phyloP scores from a whole-genome alignment of 2,888 invertebrate genomes.

The Coremacera marginata region DNA sequence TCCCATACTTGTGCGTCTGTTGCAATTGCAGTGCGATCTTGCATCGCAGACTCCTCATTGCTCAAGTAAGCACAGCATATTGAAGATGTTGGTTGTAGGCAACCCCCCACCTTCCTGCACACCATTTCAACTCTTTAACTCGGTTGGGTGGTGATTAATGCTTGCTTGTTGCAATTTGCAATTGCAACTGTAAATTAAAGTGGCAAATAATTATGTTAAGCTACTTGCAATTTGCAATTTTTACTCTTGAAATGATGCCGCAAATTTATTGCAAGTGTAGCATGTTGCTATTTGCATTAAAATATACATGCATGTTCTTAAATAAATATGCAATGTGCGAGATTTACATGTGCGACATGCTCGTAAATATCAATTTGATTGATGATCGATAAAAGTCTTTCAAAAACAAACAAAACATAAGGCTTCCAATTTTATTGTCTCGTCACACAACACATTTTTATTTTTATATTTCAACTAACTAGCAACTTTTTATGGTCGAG shows the following conservation, averaged over 20 bases:
- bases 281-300: neutral
- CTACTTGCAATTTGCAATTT: constrained; percentile 57
- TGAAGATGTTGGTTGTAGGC: constrained; percentile 19
- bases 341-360: neutral
- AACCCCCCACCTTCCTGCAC: constrained; percentile 18
- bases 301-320: neutral
- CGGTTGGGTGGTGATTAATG: constrained; percentile 44
- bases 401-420: neutral
- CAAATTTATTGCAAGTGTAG: constrained; percentile 47
- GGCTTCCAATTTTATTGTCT: constrained; percentile 3
- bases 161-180: constrained; percentile 46
- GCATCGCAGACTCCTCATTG: neutral
- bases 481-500: constrained; percentile 4
- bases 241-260: constrained; percentile 46
- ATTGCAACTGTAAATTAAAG: constrained; percentile 52
- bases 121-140: neutral
- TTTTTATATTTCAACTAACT: neutral
- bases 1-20: neutral
- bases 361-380: neutral
- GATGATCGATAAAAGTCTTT: neutral
- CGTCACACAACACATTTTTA: neutral
- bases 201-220: constrained; percentile 63
- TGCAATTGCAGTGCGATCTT: neutral
- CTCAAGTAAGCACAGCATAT: neutral
- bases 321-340: neutral